Evolutionary conservation across 2,113 vertebrate species (phyloP), one percentile per base, ranked within the genome.

Genomic region (Elephantulus edwardii): DNA sequence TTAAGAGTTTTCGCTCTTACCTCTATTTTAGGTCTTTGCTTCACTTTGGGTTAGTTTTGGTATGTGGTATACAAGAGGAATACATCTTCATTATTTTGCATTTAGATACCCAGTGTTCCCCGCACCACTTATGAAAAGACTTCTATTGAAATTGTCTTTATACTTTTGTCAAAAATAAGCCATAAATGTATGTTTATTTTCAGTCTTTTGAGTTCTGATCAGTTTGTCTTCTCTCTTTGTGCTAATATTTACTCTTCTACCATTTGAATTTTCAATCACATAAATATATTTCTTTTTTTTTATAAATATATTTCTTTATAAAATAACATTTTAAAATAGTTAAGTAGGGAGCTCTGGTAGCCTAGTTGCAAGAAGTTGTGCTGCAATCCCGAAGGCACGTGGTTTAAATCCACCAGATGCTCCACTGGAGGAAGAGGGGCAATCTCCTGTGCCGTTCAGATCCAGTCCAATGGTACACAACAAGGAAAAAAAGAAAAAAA

Each of bases 401-500:
- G n/a, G n/a, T n/a, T n/a, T n/a, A n/a, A n/a, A n/a, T n/a, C n/a
- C n/a, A n/a, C n/a, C n/a, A n/a, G n/a, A n/a, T n/a, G n/a, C n/a
- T n/a, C n/a, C n/a, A n/a, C n/a, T n/a, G n/a, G n/a, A n/a, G n/a
- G n/a, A n/a, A n/a, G n/a, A n/a, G n/a, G n/a, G n/a, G n/a, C n/a
- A n/a, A n/a, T n/a, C n/a, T n/a, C n/a, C n/a, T n/a, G n/a, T n/a
- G n/a, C n/a, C n/a, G n/a, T n/a, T n/a, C n/a, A n/a, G n/a, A n/a
- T n/a, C n/a, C n/a, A n/a, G n/a, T n/a, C n/a, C n/a, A n/a, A n/a
- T n/a, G n/a, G n/a, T n/a, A n/a, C n/a, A n/a, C n/a, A n/a, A n/a
- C n/a, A n/a, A 20, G 85, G n/a, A 93, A 88, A n/a, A 54, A 88
- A 70, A 72, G 77, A 80, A 70, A 75, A 46, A 82, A 90, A 82